These are phyloP conservation scores for Drosophila tsacasi DNA, from an alignment of 1,140 invertebrate genomes.

Conservation along the genomic window DNA sequence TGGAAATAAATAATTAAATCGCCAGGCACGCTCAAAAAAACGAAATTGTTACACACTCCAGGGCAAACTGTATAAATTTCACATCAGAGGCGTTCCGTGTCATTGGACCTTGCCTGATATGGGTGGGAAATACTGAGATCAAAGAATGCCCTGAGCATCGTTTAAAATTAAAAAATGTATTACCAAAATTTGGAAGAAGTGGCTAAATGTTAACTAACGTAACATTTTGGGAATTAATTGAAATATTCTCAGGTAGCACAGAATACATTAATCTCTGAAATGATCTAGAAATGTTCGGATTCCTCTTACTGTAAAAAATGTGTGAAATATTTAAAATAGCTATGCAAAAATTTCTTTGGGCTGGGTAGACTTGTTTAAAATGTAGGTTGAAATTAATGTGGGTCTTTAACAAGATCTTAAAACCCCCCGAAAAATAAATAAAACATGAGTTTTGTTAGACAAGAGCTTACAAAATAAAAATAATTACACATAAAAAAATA, in stretches of 20 bases:
- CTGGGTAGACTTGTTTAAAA: not conserved
- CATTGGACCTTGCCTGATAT: slow-evolving; percentile 47
- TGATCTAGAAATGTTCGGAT: not conserved
- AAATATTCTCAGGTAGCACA: not conserved
- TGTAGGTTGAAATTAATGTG: not conserved
- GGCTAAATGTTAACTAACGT: not conserved
- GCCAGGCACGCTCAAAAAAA: slow-evolving; percentile 1
- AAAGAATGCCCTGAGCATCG: not conserved
- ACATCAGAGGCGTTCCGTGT: slow-evolving; percentile 43
- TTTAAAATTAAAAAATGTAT: not conserved
- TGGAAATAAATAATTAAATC: slow-evolving; percentile 30
- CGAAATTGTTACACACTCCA: slow-evolving; percentile 54
- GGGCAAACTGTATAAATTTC: slow-evolving; percentile 44
- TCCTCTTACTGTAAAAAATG: not conserved
- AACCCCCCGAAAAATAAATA: no score
- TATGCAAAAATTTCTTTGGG: not conserved
- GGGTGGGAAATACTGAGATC: not conserved
- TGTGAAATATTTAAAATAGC: not conserved
- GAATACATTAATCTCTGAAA: not conserved
- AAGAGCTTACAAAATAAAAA: no score
- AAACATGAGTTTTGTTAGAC: no score
- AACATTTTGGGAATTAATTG: not conserved
- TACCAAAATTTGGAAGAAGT: not conserved
- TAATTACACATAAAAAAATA: not conserved
- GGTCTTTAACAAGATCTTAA: not conserved